Conservation (phyloP, 2,888 invertebrate species). For the Erynnis tages region DNA sequence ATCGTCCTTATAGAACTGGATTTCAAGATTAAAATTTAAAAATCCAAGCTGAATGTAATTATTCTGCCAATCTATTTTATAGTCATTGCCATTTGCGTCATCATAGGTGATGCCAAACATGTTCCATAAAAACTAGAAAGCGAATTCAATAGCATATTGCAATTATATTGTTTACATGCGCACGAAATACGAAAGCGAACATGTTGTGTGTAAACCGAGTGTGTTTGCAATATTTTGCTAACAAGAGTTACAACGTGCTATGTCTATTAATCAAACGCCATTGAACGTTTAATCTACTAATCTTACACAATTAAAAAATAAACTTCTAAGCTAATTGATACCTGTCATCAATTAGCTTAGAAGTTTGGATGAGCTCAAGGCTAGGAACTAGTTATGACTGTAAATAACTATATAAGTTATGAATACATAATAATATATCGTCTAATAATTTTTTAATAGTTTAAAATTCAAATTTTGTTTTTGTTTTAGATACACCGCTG, state of each 20-base stretch:
- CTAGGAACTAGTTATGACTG: too few relatives aligned
- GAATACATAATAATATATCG: too few relatives aligned
- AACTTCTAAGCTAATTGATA: too few relatives aligned
- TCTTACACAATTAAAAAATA: conserved; percentile 3
- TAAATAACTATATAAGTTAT: too few relatives aligned
- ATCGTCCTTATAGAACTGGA: neutral
- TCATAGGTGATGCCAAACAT: neutral
- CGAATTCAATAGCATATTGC: conserved; percentile 18
- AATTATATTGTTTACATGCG: conserved; percentile 22
- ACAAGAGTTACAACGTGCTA: conserved; percentile 15
- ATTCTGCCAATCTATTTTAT: neutral
- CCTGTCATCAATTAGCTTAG: too few relatives aligned
- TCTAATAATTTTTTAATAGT: too few relatives aligned
- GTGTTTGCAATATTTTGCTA: conserved; percentile 22
- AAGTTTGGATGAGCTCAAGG: too few relatives aligned
- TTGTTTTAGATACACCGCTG: conserved; percentile 79
- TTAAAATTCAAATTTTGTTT: too few relatives aligned
- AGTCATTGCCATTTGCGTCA: conserved; percentile 2
- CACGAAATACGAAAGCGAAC: conserved; percentile 25
- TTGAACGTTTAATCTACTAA: neutral
- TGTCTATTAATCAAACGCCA: conserved; percentile 10
- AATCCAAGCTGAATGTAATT: neutral
- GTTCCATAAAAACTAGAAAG: conserved; percentile 14
- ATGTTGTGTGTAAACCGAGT: conserved; percentile 19
- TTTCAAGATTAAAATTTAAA: neutral